Conservation (phyloP, 2,888 invertebrate genomes). For the Erynnis tages region DNA sequence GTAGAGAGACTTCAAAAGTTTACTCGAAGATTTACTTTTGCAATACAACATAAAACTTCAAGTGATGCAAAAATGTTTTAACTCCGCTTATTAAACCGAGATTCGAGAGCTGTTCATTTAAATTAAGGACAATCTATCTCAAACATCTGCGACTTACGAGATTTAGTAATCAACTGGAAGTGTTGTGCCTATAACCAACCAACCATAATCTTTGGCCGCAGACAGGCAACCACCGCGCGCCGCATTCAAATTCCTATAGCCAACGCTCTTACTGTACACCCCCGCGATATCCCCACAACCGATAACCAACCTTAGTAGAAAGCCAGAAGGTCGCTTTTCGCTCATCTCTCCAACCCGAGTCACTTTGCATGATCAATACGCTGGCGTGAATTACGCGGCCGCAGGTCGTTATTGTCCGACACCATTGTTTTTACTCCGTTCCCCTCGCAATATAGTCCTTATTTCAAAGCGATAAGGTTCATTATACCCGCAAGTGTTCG, state of each 20-base stretch:
- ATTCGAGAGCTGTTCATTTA: too few relatives aligned
- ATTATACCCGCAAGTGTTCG: slow-evolving; percentile 19
- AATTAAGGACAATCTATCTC: too few relatives aligned
- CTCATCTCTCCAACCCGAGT: slow-evolving; percentile 31
- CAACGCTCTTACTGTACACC: slow-evolving; percentile 47
- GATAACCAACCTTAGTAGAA: slow-evolving; percentile 26
- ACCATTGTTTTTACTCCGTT: slow-evolving; percentile 32
- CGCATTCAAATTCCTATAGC: slow-evolving; percentile 71
- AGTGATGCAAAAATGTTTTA: too few relatives aligned
- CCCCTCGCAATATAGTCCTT: slow-evolving; percentile 33
- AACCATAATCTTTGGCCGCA: slow-evolving; percentile 26
- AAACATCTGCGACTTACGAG: too few relatives aligned
- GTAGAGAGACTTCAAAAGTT: too few relatives aligned
- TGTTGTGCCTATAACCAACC: too few relatives aligned
- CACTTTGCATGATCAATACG: slow-evolving; percentile 76
- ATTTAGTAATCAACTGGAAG: too few relatives aligned
- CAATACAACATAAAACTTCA: too few relatives aligned
- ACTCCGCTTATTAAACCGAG: too few relatives aligned
- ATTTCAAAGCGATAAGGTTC: slow-evolving; percentile 1
- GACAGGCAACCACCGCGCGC: slow-evolving; percentile 38
- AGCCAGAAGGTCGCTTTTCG: slow-evolving; percentile 37
- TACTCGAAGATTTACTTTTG: too few relatives aligned
- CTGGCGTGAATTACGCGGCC: slow-evolving; percentile 78
- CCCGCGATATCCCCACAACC: slow-evolving; percentile 42
- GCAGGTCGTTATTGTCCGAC: slow-evolving; percentile 59